Evolutionary conservation across 2,888 invertebrate species (phyloP).

Genomic region (Tachystola acroxantha): DNA sequence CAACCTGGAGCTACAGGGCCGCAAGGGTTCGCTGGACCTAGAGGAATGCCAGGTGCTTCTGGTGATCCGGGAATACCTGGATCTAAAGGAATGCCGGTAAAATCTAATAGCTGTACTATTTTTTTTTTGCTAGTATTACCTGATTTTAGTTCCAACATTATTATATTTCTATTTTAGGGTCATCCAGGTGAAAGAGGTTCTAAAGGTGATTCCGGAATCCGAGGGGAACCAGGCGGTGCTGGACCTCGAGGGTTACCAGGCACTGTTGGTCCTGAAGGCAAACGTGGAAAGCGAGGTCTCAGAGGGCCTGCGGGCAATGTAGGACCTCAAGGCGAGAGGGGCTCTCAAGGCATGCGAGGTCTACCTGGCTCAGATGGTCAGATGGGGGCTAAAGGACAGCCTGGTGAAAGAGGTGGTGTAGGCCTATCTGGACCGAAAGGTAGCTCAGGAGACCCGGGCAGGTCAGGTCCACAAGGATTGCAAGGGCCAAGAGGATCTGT

Average conservation of each 20-base stretch:
- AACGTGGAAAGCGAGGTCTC: constrained; percentile 88
- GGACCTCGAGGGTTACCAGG: constrained; percentile 89
- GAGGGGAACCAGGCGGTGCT: constrained; percentile 85
- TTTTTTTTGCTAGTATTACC: no score
- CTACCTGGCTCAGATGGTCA: constrained; percentile 88
- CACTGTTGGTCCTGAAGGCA: constrained; percentile 85
- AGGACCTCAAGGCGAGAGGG: constrained; percentile 87
- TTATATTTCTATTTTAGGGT: no score
- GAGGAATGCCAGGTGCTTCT: constrained; percentile 85
- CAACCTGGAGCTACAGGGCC: constrained; percentile 84
- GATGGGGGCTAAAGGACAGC: constrained; percentile 85
- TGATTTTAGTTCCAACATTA: no score
- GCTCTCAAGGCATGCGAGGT: constrained; percentile 81
- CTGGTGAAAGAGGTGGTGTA: constrained; percentile 83
- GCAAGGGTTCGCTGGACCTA: constrained; percentile 89
- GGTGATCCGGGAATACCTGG: constrained; percentile 87
- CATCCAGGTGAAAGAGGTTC: constrained; percentile 87
- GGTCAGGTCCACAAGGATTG: constrained; percentile 83
- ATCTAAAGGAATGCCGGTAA: constrained; percentile 84
- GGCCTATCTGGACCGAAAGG: constrained; percentile 78
- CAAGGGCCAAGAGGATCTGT: constrained; percentile 80
- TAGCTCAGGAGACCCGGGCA: constrained; percentile 78
- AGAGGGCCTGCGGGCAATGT: constrained; percentile 85
- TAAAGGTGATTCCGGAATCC: constrained; percentile 87
- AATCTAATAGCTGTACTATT: no score